Evolutionary conservation across 2,888 invertebrate genomes (phyloP), one percentile per base, ranked within the genome.

Genomic region (Eupithecia tripunctaria): DNA sequence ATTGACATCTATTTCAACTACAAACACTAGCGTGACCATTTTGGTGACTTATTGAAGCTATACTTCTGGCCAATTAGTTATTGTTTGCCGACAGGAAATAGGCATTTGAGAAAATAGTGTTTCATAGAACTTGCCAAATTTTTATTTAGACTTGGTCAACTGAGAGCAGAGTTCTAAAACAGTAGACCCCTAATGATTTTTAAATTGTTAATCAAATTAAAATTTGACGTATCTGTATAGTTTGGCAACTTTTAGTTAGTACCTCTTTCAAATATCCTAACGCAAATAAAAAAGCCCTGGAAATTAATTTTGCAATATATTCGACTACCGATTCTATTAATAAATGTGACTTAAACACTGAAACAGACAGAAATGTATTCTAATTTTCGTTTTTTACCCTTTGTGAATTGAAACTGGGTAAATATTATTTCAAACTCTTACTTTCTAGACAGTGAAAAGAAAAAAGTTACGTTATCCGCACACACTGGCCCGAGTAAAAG

Each of bases 401-500:
- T 0, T 5, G 2, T 56, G 56, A 12, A 12, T 25, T 12, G 5
- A 56, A 56, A 25, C 25, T 56, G 56, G 0, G 4, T 1, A 21
- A 56, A 25, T 56, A 51, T 21, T n/a, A 56, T 25, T 56, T 56
- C 56, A 25, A 25, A 56, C 25, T 25, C 21, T 25, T 25, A 56
- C 5, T 21, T 56, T 56, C 12, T 25, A 56, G 25, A 10, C 56
- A 25, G 25, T 25, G 21, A 18, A 29, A 29, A 18, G 25, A 29
- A 60, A 60, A 27, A 29, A 47, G 47, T n/a, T 7, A 51, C 47
- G n/a, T 10, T 2, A 1, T 2, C 7, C 43, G 59, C n/a, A 32
- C 32, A 70, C 64, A 65, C 38, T 27, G 51, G 41, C 15, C 66
- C 67, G 75, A 75, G 76, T 75, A 86, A 86, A 86, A 86, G 86